Percentiles rank a stretch among this genome's conserved stretches.
phyloP scores from a whole-genome alignment of 2,888 invertebrate species.

The Fissipunctia ypsillon region DNA sequence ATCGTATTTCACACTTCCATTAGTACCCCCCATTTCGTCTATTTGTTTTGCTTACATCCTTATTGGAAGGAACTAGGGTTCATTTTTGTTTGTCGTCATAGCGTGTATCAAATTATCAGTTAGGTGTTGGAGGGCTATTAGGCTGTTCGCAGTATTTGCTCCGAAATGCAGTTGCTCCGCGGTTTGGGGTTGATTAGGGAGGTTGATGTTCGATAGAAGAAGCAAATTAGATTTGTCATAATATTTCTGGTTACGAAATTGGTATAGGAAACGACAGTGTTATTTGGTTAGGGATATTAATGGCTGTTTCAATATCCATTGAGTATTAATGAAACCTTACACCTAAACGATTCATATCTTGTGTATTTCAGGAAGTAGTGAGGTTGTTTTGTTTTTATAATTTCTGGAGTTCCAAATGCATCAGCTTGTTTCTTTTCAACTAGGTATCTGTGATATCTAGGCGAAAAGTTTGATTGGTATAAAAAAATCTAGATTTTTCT shows the following conservation, averaged over 20 bases:
- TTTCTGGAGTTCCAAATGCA: not conserved
- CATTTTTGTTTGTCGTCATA: constrained; percentile 53
- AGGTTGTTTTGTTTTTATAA: not conserved
- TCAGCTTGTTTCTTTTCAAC: not conserved
- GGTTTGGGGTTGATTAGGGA: constrained; percentile 68
- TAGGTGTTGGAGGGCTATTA: constrained; percentile 74
- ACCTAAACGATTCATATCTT: not conserved
- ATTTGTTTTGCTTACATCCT: constrained; percentile 54
- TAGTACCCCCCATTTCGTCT: constrained; percentile 76
- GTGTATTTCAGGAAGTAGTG: not conserved
- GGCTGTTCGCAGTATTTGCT: constrained; percentile 72
- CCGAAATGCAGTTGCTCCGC: constrained; percentile 75
- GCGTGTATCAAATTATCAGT: constrained; percentile 75
- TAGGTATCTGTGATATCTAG: not conserved
- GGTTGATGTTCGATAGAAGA: constrained; percentile 59
- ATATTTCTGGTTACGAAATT: constrained; percentile 54
- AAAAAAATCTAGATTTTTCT: not conserved
- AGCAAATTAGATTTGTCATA: constrained; percentile 68
- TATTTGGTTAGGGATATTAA: constrained; percentile 8
- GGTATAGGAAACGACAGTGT: constrained; percentile 43
- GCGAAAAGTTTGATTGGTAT: not conserved
- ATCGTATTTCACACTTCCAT: constrained; percentile 87
- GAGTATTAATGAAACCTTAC: not conserved
- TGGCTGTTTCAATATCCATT: not conserved
- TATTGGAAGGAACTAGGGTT: constrained; percentile 52